These are phyloP conservation scores for Ageneiosus marmoratus DNA, from an alignment of 2,113 vertebrate genomes.

Conservation along the genomic window DNA sequence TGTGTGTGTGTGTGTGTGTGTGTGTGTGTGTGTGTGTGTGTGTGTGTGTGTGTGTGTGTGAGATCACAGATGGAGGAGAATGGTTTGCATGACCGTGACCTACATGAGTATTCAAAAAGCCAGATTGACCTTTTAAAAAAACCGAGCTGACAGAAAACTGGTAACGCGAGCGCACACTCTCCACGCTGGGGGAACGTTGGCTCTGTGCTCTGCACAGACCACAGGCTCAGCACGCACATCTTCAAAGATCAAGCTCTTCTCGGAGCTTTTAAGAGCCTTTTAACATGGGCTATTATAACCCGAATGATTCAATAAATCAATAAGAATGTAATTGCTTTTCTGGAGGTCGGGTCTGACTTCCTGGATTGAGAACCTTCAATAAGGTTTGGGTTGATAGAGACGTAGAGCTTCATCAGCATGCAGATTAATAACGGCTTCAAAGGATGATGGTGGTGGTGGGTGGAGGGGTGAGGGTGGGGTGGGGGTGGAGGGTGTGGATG, in stretches of 20 bases:
- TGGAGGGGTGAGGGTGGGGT: no score
- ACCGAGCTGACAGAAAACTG: not conserved
- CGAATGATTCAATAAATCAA: not conserved
- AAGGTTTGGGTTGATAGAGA: not conserved
- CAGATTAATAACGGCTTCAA: not conserved
- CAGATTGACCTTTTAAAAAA: not conserved
- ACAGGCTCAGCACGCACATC: not conserved
- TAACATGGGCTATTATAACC: not conserved
- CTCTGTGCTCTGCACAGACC: not conserved
- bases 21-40: not conserved
- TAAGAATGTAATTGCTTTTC: not conserved
- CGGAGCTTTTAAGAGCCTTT: slow-evolving; percentile 1
- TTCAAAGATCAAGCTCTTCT: not conserved
- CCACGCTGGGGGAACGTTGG: not conserved
- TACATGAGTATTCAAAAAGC: not conserved
- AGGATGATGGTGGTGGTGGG: no score
- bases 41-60: slow-evolving; percentile 10
- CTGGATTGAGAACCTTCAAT: not conserved
- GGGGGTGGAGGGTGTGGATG: not conserved
- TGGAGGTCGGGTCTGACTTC: not conserved
- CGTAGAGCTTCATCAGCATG: not conserved
- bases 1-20: no score
- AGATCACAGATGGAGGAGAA: not conserved
- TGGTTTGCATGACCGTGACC: not conserved
- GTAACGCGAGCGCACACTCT: no score